Base-by-base conservation (phyloP, 2,797 vertebrate genomes). In the Trichosurus vulpecula region DNA sequence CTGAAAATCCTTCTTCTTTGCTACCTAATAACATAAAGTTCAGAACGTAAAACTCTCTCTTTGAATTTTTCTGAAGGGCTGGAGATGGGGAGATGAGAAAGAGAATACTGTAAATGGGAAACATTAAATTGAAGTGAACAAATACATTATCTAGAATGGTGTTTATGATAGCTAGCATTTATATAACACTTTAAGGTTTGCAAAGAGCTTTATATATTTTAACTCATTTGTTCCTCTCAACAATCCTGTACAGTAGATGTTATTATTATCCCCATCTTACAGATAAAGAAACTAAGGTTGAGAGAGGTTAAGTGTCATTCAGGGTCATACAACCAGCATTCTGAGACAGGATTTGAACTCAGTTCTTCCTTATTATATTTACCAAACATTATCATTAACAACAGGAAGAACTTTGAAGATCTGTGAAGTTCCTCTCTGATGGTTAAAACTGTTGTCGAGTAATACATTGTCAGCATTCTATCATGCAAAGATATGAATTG, bases 11-110 rank as follows among this genome's bases (percentile, higher is more conserved):
- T 51, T 52, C 91, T 0, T 74, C n/a, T 35, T 93, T 52, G 93
- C 53, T 35, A 35, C 53, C 52, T 35, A 95, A 30, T 91, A 61
- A 52, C 90, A 95, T 92, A 89, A 92, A 93, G 41, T 87, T 81
- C 74, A 51, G 74, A 87, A 81, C 25, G 41, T 81, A 47, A 81
- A 81, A 47, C 41, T 81, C 61, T 61, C 30, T 61, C 9, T 35
- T 35, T n/a, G 41, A 81, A 47, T 81, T 47, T 47, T 81, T 81
- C 66, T 81, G 66, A 81, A 81, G n/a, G 66, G 66, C 47, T 81
- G 41, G 41, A 9, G 9, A 87, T 47, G n/a, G 16, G 25, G 9
- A 87, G 10, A 87, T 51, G 74, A 87, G 10, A 22, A 87, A 87
- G n/a, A 81, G 19, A 87, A 51, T 87, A 41, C 41, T 51, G 3